A percentile compares a stretch with the other conserved stretches of the same genome.
Conservation (phyloP, 2,888 invertebrate species). For the Dastarcus helophoroides region DNA sequence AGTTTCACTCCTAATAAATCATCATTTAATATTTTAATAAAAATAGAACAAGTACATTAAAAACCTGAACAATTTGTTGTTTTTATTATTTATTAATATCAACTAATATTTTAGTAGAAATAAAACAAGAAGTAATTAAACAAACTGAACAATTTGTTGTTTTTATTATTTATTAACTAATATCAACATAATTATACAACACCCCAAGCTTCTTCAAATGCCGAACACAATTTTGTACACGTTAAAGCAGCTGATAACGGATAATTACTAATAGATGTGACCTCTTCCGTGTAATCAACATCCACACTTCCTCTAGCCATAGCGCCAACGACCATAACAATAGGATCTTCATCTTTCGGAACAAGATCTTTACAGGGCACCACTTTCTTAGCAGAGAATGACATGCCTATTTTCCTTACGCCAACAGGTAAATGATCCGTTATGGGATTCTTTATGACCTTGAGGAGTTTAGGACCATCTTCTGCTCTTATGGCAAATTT, state of each 20-base stretch:
- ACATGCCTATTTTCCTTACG: slow-evolving; percentile 79
- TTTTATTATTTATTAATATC: too few relatives aligned
- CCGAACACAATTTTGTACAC: slow-evolving; percentile 87
- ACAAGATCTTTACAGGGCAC: slow-evolving; percentile 65
- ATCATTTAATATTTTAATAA: too few relatives aligned
- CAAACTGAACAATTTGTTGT: too few relatives aligned
- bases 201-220: slow-evolving; percentile 91
- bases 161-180: too few relatives aligned
- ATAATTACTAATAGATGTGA: slow-evolving; percentile 88
- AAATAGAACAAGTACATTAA: too few relatives aligned
- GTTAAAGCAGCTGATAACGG: slow-evolving; percentile 94
- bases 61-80: too few relatives aligned
- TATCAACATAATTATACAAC: slow-evolving; percentile 43
- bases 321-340: slow-evolving; percentile 87
- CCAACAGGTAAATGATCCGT: slow-evolving; percentile 91
- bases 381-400: slow-evolving; percentile 69
- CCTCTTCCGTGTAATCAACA: slow-evolving; percentile 81
- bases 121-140: too few relatives aligned
- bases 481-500: slow-evolving; percentile 87
- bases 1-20: too few relatives aligned
- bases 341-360: slow-evolving; percentile 65
- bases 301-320: slow-evolving; percentile 94
- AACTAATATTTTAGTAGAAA: too few relatives aligned
- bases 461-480: slow-evolving; percentile 79
- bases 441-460: slow-evolving; percentile 95